Conservation (phyloP, 2,888 invertebrate genomes). For the Pyrrhia umbra region DNA sequence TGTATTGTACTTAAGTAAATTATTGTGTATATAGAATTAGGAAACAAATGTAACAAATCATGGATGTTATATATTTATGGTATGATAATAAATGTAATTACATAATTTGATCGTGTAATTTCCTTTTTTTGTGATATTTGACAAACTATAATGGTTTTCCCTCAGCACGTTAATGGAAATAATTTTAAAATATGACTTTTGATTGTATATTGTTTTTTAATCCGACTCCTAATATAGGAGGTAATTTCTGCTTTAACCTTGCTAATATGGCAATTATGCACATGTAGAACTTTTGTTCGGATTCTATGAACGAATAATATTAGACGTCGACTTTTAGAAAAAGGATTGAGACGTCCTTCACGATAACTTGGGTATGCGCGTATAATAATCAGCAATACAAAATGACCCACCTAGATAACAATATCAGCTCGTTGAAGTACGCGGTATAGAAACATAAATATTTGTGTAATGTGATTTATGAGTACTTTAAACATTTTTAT, state of each 20-base stretch:
- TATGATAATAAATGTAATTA: conserved; percentile 63
- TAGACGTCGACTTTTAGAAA: not conserved
- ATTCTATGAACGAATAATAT: too few species aligned
- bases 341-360: not conserved
- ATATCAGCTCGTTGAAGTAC: not conserved
- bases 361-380: not conserved
- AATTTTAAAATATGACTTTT: too few species aligned
- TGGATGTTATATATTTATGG: conserved; percentile 66
- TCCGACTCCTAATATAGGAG: too few species aligned
- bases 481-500: too few species aligned
- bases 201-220: too few species aligned
- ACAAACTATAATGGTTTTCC: not conserved
- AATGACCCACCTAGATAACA: not conserved
- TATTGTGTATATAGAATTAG: conserved; percentile 79
- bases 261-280: too few species aligned
- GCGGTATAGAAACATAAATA: not conserved
- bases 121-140: not conserved
- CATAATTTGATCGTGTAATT: conserved; percentile 29
- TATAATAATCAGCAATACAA: not conserved
- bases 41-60: conserved; percentile 63
- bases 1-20: conserved; percentile 81
- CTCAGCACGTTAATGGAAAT: too few species aligned
- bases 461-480: too few species aligned
- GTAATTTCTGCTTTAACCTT: too few species aligned
- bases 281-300: too few species aligned